phyloP scores from a whole-genome alignment of 2,113 vertebrate genomes.

The Calonectris borealis region DNA sequence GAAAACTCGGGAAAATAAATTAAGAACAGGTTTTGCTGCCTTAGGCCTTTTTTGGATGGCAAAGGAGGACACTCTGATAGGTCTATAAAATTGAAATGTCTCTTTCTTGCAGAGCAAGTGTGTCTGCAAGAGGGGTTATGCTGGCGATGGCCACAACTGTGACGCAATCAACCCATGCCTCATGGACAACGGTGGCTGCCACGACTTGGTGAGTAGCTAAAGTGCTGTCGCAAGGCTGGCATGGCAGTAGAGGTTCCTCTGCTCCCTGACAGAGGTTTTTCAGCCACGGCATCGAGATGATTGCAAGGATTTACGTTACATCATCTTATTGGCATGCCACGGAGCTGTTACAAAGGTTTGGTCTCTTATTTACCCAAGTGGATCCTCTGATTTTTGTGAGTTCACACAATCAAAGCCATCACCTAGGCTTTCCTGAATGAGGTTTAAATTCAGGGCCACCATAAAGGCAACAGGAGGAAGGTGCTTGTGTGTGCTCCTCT shows the following conservation, averaged over 20 bases:
- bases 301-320: background rate
- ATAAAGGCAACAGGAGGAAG: background rate
- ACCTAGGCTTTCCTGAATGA: background rate
- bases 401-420: background rate
- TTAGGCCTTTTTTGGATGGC: background rate
- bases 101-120: slow-evolving; percentile 82
- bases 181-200: slow-evolving; percentile 87
- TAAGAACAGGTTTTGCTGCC: background rate
- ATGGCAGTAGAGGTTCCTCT: background rate
- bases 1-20: background rate
- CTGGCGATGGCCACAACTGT: slow-evolving; percentile 84
- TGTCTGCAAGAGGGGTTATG: slow-evolving; percentile 85
- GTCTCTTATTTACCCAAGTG: background rate
- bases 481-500: background rate
- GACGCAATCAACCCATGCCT: slow-evolving; percentile 84
- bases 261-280: background rate
- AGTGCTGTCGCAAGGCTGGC: background rate
- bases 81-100: background rate
- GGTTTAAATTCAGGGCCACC: background rate
- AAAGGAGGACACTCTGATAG: background rate
- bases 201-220: slow-evolving; percentile 78
- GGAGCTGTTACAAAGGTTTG: background rate
- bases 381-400: background rate
- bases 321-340: background rate
- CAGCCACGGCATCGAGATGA: background rate